Conservation (phyloP, 2,113 vertebrate species). For the Tinamus guttatus region DNA sequence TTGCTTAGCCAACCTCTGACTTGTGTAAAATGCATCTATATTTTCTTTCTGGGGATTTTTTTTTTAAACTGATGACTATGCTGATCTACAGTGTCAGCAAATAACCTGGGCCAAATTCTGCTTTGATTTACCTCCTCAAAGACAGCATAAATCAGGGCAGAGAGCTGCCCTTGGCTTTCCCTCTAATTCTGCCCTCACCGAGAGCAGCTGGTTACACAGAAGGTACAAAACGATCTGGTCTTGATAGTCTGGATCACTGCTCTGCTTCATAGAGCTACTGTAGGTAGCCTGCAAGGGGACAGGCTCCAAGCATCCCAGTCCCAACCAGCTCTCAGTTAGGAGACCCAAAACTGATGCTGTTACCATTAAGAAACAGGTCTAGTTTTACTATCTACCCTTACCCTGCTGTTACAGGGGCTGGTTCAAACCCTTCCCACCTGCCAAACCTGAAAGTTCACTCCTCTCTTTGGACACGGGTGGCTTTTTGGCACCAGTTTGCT, state of each 20-base stretch:
- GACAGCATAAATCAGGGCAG: not conserved
- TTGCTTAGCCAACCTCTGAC: not conserved
- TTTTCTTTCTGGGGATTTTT: not conserved
- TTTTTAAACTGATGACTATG: not conserved
- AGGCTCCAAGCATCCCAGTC: not conserved
- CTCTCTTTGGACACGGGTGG: not conserved
- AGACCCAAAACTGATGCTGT: not conserved
- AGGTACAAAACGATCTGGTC: not conserved
- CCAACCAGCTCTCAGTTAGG: not conserved
- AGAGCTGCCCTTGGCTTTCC: not conserved
- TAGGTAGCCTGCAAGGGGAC: not conserved
- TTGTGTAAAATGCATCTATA: not conserved
- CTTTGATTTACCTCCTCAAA: not conserved
- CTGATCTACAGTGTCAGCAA: not conserved
- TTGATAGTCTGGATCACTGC: not conserved
- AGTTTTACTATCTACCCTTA: not conserved
- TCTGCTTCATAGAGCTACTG: not conserved
- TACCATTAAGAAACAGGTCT: not conserved
- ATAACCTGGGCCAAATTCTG: not conserved
- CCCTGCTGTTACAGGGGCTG: not conserved
- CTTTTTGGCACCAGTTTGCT: not conserved
- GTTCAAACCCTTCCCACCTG: not conserved
- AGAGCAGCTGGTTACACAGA: not conserved
- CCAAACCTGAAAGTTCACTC: not conserved
- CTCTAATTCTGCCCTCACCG: not conserved